These are phyloP conservation scores for Echinops telfairi DNA, from an alignment of 2,113 vertebrate genomes.

Conservation along the genomic window DNA sequence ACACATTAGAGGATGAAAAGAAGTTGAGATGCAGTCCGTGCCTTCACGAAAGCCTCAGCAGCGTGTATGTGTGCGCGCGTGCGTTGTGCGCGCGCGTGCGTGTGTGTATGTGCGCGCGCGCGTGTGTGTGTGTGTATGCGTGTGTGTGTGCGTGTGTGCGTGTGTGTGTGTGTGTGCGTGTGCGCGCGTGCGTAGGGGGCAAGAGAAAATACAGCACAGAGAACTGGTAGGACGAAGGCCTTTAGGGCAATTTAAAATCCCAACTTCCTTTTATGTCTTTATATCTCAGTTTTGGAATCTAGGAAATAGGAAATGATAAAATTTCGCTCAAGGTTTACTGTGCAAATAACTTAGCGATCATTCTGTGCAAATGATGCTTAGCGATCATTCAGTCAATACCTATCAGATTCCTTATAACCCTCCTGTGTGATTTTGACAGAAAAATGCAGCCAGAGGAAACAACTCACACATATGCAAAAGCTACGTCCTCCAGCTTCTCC, in stretches of 20 bases:
- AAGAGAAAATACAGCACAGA: neutral
- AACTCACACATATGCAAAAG: neutral
- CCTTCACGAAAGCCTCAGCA: neutral
- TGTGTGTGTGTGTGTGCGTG: too few species aligned
- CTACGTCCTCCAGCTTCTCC: neutral
- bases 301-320: neutral
- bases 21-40: neutral
- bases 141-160: too few species aligned
- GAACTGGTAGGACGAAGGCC: neutral
- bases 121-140: too few species aligned
- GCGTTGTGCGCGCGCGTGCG: too few species aligned
- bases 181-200: neutral
- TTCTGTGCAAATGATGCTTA: neutral
- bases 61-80: too few species aligned
- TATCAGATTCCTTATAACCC: neutral
- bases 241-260: neutral
- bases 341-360: neutral
- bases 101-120: too few species aligned
- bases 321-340: neutral
- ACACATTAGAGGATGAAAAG: neutral
- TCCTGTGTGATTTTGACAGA: neutral
- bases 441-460: neutral
- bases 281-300: slow-evolving; percentile 43
- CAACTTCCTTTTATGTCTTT: neutral
- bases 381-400: neutral